Conservation (phyloP, 2,113 vertebrate genomes). For the Neolamprologus falcicula region DNA sequence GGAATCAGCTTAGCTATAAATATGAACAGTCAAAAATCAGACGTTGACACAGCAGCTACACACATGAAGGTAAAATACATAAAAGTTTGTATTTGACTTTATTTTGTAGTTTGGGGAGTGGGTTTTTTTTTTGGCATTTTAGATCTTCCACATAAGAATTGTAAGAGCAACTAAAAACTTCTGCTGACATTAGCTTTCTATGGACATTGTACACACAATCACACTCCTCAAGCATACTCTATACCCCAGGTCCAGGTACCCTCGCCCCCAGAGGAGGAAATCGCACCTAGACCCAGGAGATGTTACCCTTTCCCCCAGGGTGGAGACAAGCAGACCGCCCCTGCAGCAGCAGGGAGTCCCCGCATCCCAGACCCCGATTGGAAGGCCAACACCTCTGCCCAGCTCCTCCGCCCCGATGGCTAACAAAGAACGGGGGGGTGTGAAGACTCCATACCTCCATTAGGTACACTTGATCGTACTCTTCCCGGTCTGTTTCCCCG, state of each 20-base stretch:
- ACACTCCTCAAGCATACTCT: background rate
- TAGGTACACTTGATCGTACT: background rate
- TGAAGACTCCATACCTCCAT: background rate
- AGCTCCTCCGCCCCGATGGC: background rate
- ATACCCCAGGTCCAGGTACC: background rate
- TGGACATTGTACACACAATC: background rate
- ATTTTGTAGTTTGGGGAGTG: background rate
- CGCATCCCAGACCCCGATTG: background rate
- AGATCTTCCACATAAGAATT: background rate
- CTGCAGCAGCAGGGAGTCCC: background rate
- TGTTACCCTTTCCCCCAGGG: background rate
- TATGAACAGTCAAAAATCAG: background rate
- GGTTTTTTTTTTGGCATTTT: rapidly evolving
- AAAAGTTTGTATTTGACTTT: background rate
- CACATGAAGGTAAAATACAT: background rate
- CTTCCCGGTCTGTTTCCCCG: background rate
- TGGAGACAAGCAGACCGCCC: background rate
- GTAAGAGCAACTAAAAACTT: background rate
- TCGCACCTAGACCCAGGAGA: background rate
- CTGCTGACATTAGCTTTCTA: background rate
- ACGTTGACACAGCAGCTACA: background rate
- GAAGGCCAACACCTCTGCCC: background rate
- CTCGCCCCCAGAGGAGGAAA: background rate
- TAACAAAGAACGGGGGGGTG: background rate
- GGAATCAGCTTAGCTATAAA: background rate